Evolutionary conservation across 2,113 vertebrate genomes (phyloP).

Genomic region (Mesoclemmys tuberculata): DNA sequence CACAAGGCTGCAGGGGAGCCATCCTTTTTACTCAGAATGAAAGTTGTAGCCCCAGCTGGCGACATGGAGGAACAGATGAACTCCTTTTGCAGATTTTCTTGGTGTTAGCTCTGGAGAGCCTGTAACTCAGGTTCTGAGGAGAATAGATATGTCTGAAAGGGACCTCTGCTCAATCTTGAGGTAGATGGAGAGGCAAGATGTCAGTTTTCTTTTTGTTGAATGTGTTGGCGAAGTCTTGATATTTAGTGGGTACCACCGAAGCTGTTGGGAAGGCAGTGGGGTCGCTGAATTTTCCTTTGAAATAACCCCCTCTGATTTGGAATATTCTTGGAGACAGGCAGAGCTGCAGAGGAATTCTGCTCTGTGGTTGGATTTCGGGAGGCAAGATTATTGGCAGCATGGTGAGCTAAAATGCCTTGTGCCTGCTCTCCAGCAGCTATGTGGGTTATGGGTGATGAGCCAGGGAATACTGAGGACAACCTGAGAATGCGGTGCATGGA

Average conservation of each 20-base stretch:
- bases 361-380: background rate
- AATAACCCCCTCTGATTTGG: background rate
- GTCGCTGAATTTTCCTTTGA: background rate
- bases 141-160: background rate
- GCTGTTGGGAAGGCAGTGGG: background rate
- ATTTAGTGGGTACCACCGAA: background rate
- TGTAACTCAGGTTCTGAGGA: background rate
- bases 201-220: background rate
- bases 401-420: background rate
- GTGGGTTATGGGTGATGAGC: background rate
- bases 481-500: background rate
- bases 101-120: background rate
- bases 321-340: background rate
- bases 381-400: background rate
- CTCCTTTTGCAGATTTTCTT: background rate
- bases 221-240: background rate
- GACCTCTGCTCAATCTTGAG: background rate
- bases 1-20: background rate
- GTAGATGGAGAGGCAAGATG: background rate
- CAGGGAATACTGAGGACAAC: background rate
- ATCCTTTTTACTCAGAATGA: background rate
- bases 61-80: background rate
- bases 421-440: background rate
- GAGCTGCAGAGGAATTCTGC: background rate
- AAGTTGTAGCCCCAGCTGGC: background rate